Percentiles rank a stretch among this genome's conserved stretches.
Evolutionary conservation across 1,140 invertebrate genomes (phyloP).

Genomic region (Melanaphis sacchari): DNA sequence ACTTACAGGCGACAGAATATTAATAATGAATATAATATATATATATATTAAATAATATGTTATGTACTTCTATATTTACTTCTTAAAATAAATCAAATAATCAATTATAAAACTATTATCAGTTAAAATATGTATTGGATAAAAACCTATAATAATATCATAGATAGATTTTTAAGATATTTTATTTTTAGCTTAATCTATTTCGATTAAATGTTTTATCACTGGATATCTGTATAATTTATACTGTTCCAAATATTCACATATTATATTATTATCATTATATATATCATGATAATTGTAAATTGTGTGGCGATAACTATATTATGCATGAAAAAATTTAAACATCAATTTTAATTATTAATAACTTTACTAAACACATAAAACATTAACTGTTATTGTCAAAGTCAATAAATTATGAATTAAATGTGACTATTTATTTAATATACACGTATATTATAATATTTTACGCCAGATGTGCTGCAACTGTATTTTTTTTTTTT

Average conservation of each 20-base stretch:
- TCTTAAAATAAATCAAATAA: background rate
- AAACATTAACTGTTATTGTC: background rate
- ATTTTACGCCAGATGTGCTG: background rate
- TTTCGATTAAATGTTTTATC: no score
- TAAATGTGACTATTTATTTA: background rate
- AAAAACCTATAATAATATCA: no score
- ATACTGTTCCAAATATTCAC: no score
- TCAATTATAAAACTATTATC: no score
- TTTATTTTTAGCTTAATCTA: no score
- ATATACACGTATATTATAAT: background rate
- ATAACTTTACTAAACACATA: background rate
- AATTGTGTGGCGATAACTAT: background rate
- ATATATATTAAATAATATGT: no score
- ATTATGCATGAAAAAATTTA: background rate
- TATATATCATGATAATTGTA: no score
- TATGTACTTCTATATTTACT: background rate
- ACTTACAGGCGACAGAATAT: background rate
- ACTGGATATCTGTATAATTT: no score
- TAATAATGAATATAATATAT: background rate
- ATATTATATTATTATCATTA: no score
- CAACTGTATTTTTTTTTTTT: background rate
- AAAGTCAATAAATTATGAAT: background rate
- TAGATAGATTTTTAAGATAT: no score
- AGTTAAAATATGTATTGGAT: no score
- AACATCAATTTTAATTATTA: background rate